Base-by-base conservation (phyloP, 2,888 invertebrate genomes). In the Phalangium opilio region DNA sequence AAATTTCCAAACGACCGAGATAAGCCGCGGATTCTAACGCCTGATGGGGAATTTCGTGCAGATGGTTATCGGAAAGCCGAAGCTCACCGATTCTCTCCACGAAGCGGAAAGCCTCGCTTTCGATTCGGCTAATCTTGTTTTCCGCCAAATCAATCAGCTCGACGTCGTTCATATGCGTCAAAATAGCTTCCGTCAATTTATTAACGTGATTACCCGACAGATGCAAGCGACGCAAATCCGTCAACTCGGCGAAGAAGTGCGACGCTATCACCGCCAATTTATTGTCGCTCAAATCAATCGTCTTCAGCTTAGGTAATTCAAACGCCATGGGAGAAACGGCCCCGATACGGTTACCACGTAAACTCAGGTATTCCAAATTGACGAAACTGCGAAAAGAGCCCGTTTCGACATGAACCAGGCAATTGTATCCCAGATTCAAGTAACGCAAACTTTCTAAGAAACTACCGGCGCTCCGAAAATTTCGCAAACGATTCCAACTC, bases 21-120 rank as follows among this genome's bases (percentile, higher is more conserved):
- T 45, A 46, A 14, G 55, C 48, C 18, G 57, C 43, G 7, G 51
- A 45, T 21, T 54, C 48, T 12, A 59, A 49, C 8, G 59, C 52
- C 3, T 46, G 44, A 20, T 49, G 53, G 3, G 59, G 59, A 15
- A 58, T 47, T 15, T 51, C 43, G 2, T 55, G 48, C 11, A 59
- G 47, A 3, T 54, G 44, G 43, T 59, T 59, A 10, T 47, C 50
- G 15, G 54, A 54, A 39, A 58, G 44, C 39, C 54, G 50, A 35
- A 58, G 45, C 32, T 49, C 43, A 11, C 50, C 47, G 33, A 57
- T 53, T 36, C 21, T 39, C 11, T 54, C 53, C 36, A 58, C 53
- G 18, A 54, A 56, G 34, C 53, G 53, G 18, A 58, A 57, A 17
- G 55, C 53, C 19, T 51, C 50, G n/a, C 55, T 54, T 32, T 58